Base-by-base conservation (phyloP, 2,888 invertebrate genomes). In the Heliconius sara region DNA sequence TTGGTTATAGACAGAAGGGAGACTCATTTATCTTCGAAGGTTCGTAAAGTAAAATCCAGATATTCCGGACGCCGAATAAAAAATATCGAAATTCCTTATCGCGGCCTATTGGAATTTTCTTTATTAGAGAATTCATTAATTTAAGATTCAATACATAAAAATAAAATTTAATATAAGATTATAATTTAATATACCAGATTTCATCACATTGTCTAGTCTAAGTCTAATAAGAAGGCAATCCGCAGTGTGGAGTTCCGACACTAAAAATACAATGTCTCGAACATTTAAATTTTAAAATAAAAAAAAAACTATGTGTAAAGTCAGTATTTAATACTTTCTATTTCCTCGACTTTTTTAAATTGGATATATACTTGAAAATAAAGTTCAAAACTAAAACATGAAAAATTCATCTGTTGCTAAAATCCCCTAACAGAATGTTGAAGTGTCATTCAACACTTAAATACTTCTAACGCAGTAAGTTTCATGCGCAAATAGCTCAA, bases 61-160 rank as follows among this genome's bases (percentile, higher is more conserved):
- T 65, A 47, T 27, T 74, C 27, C 22, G 27, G 39, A 27, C 7
- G n/a, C 25, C 43, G 13, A 63, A 79, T 76, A 77, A 82, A 81
- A 82, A 76, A 39, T 63, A 9, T 79, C 47, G 72, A 57, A 77
- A 79, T 77, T 79, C 76, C 80, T 78, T 77, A 75, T 30, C 57
- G 74, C 78, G 57, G 76, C 57, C 70, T 70, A 80, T 74, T 76
- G 79, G 81, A 80, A 83, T 81, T 80, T 83, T 75, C 63, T 83
- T 83, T 77, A 80, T 79, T 65, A 79, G 73, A 78, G 30, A 57
- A 81, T 81, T 81, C 79, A 80, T 83, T 81, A 76, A 78, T 79
- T 79, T 80, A n/a, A 52, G 60, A 73, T 73, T 76, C 66, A 25
- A n/a, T 68, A 47, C 16, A 43, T 52, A 47, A n/a, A 68, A 30